Evolutionary conservation across 2,888 invertebrate genomes (phyloP).

Genomic region (Drosophila leonis): DNA sequence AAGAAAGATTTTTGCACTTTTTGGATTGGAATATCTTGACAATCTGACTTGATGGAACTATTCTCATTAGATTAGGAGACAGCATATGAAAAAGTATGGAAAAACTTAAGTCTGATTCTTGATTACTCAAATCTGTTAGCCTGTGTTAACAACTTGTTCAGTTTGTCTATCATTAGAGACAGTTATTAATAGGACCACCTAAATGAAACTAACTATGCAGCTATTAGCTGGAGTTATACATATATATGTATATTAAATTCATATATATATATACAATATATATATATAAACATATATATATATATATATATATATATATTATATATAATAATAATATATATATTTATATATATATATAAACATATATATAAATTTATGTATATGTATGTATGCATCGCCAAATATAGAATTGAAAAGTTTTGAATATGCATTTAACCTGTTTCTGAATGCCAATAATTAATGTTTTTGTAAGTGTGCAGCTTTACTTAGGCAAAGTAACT

Average conservation of each 20-base stretch:
- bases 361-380: not conserved
- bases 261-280: too few species aligned
- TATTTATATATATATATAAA: not conserved
- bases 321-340: too few species aligned
- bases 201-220: slow-evolving; percentile 10
- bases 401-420: not conserved
- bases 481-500: not conserved
- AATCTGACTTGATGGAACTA: too few species aligned
- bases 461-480: not conserved
- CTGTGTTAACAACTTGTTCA: not conserved
- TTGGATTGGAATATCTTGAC: not conserved
- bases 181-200: not conserved
- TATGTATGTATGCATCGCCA: not conserved
- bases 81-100: not conserved
- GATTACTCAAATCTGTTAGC: not conserved
- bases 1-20: too few species aligned
- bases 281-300: too few species aligned
- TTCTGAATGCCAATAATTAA: slow-evolving; percentile 10
- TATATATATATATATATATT: too few species aligned
- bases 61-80: not conserved
- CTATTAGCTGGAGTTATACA: not conserved
- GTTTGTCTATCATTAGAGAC: not conserved
- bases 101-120: not conserved
- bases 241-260: not conserved
- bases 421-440: slow-evolving; percentile 11